A percentile compares a stretch with the other conserved stretches of the same genome.
These are phyloP conservation scores for Acanthosoma haemorrhoidale DNA, from an alignment of 2,888 invertebrate genomes.

Conservation along the genomic window DNA sequence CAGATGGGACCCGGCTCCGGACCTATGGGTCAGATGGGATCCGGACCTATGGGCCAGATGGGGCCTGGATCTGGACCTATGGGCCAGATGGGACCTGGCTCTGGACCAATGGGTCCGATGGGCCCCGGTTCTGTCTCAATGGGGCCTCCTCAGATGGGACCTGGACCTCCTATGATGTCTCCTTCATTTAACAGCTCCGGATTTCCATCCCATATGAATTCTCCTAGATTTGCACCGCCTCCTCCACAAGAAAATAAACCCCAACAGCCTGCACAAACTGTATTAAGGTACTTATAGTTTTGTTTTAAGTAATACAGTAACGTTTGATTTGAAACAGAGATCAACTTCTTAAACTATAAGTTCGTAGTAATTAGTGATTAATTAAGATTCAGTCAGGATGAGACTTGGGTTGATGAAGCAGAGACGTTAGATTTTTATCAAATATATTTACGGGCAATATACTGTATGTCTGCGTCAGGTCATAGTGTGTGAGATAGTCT, in stretches of 20 bases:
- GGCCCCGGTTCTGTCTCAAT: neutral
- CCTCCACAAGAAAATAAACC: slow-evolving; percentile 11
- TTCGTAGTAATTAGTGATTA: too few species aligned
- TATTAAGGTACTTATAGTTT: slow-evolving; percentile 35
- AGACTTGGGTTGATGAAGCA: too few species aligned
- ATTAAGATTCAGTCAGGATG: too few species aligned
- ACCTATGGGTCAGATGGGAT: slow-evolving; percentile 35
- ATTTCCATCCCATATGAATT: slow-evolving; percentile 9
- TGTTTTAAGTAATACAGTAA: neutral
- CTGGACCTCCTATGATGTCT: slow-evolving; percentile 21
- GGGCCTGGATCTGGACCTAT: slow-evolving; percentile 27
- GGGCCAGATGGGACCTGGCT: neutral
- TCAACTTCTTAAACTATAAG: too few species aligned
- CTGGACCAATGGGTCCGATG: slow-evolving; percentile 29
- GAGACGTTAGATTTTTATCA: neutral
- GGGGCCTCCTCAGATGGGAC: slow-evolving; percentile 9
- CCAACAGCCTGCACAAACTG: slow-evolving; percentile 34
- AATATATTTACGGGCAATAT: too few species aligned
- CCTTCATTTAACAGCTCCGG: slow-evolving; percentile 11
- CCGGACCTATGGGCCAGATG: slow-evolving; percentile 29
- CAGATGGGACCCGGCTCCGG: slow-evolving; percentile 31
- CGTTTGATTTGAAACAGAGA: too few species aligned
- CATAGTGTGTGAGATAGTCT: too few species aligned
- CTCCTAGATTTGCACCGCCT: slow-evolving; percentile 9
- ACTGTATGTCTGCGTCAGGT: too few species aligned